A percentile compares a stretch with the other conserved stretches of the same genome.
Conservation (phyloP, 2,797 vertebrate genomes). For the Anolis apletophallus region DNA sequence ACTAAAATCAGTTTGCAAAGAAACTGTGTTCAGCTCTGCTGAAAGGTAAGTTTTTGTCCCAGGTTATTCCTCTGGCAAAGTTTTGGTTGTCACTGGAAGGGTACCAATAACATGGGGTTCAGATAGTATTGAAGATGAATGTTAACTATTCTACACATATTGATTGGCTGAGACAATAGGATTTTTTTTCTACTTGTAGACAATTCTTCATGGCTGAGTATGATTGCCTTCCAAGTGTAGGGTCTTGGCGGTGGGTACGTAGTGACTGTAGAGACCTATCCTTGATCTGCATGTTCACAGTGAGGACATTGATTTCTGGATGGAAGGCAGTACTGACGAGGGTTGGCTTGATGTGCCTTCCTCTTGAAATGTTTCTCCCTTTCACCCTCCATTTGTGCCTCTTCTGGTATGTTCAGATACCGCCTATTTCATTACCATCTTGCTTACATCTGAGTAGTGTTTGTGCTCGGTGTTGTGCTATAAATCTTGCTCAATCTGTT, state of each 20-base stretch:
- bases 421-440: background rate
- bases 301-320: too few relatives aligned
- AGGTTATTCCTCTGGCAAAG: background rate
- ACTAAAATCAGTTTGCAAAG: background rate
- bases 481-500: background rate
- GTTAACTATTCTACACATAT: fast-evolving
- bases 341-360: too few relatives aligned
- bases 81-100: background rate
- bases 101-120: background rate
- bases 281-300: too few relatives aligned
- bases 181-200: background rate
- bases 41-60: background rate
- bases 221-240: too few relatives aligned
- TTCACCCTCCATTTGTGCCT: background rate
- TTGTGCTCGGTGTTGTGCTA: background rate
- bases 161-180: background rate
- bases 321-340: too few relatives aligned
- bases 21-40: fast-evolving
- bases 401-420: constrained; percentile 36
- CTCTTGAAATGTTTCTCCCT: too few relatives aligned
- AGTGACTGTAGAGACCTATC: too few relatives aligned
- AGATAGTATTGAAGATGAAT: constrained; percentile 17
- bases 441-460: background rate
- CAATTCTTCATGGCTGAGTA: too few relatives aligned
- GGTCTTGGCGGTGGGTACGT: too few relatives aligned